Base-by-base conservation (phyloP, 2,888 invertebrate species). In the Idaea dimidiata region DNA sequence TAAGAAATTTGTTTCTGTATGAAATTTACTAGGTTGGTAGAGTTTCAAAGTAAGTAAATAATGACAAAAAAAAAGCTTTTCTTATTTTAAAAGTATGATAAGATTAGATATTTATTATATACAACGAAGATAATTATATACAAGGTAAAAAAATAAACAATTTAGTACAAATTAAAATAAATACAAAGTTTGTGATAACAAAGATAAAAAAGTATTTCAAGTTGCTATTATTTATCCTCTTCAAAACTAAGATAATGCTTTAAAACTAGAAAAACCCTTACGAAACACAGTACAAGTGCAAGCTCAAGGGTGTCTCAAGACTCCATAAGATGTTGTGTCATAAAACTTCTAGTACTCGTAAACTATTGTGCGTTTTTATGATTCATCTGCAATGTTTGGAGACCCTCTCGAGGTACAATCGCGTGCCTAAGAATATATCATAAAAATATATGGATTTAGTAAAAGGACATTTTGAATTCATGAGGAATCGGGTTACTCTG, bases 341-440 rank as follows among this genome's bases (percentile, higher is more conserved):
- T 91, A 91, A 91, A 91, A 84, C 80, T 81, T 77, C 77, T 76
- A 77, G 82, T 80, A 78, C 83, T 87, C 89, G 86, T 91, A 90
- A 89, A 90, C 82, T 89, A 89, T 88, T 84, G 89, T 85, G 82
- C 84, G 83, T 84, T 87, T 91, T 91, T 91, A 91, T 91, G 91
- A 91, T 88, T 90, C 91, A 91, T 90, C 85, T 87, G 74, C 75
- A 74, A 74, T 87, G 88, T 89, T 87, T 87, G 82, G 79, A 80
- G 79, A 76, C 83, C 84, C 87, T 87, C 77, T 69, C 60, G 63
- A 64, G 66, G 84, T 86, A 89, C 80, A 76, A 75, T 82, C 74
- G 75, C 67, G 74, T 68, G 70, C 76, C 73, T 64, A 75, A 78
- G 70, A 60, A 57, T 69, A 61, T 70, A 56, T 71, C 73, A 66